These are phyloP conservation scores for Pectinophora gossypiella DNA, from an alignment of 1,140 invertebrate genomes.

Conservation along the genomic window DNA sequence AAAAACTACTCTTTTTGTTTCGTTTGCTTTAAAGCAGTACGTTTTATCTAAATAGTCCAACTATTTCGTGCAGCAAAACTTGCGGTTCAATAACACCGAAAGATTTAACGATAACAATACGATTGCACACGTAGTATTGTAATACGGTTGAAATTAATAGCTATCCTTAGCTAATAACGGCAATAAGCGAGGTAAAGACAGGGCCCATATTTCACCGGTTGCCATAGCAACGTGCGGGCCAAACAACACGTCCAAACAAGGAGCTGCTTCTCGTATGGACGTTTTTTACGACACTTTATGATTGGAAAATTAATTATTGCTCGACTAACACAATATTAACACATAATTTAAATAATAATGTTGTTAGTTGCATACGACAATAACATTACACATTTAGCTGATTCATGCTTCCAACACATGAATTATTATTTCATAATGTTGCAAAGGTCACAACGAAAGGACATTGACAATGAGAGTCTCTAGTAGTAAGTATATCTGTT, in stretches of 20 bases:
- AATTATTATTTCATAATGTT: no score
- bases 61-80: no score
- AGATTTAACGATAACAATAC: slow-evolving; percentile 19
- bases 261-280: not conserved
- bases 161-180: slow-evolving; percentile 57
- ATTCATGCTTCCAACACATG: no score
- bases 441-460: no score
- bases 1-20: no score
- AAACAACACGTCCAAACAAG: slow-evolving; percentile 32
- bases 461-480: no score
- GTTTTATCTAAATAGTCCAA: no score
- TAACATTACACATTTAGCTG: not conserved
- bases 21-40: no score
- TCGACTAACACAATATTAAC: not conserved
- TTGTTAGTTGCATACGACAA: not conserved
- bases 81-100: not conserved
- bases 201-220: slow-evolving; percentile 59
- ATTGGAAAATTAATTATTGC: no score
- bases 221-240: slow-evolving; percentile 50
- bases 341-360: not conserved
- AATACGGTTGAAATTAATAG: slow-evolving; percentile 43
- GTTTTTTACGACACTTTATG: not conserved
- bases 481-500: no score
- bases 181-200: slow-evolving; percentile 50
- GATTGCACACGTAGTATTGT: slow-evolving; percentile 25